Evolutionary conservation across 2,888 invertebrate genomes (phyloP).

Genomic region (Celastrina argiolus): DNA sequence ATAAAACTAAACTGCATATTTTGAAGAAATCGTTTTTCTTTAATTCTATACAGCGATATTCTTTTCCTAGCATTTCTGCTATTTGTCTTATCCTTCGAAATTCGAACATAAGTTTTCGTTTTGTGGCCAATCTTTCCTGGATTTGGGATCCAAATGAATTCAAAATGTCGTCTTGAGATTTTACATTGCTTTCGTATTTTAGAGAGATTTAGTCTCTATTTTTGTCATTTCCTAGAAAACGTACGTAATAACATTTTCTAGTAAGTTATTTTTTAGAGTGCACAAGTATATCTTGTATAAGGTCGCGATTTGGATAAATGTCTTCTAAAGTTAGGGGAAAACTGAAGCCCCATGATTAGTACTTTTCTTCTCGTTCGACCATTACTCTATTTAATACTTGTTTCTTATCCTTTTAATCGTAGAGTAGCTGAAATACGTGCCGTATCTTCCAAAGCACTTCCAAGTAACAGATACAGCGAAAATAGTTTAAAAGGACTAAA

Average conservation of each 20-base stretch:
- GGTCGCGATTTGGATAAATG: too few species aligned
- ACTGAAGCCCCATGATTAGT: too few species aligned
- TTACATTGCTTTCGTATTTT: not conserved
- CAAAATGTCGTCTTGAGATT: not conserved
- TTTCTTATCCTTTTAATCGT: not conserved
- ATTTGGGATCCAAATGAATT: slow-evolving; percentile 1
- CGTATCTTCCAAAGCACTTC: slow-evolving; percentile 15
- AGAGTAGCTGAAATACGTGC: not conserved
- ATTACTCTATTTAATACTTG: too few species aligned
- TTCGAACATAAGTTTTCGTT: slow-evolving; percentile 7
- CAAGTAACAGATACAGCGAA: slow-evolving; percentile 34
- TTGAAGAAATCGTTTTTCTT: not conserved
- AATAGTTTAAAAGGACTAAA: slow-evolving; percentile 48
- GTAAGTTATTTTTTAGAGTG: too few species aligned
- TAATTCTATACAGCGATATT: not conserved
- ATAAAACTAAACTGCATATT: not conserved
- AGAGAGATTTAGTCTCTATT: not conserved
- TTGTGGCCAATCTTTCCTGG: not conserved
- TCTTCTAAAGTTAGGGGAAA: too few species aligned
- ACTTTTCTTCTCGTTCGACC: too few species aligned
- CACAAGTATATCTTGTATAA: too few species aligned
- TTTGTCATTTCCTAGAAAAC: too few species aligned
- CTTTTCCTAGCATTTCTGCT: not conserved
- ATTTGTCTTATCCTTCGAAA: not conserved
- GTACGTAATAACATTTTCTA: too few species aligned